Conservation (phyloP, 2,113 vertebrate species). For the Laticauda colubrina region DNA sequence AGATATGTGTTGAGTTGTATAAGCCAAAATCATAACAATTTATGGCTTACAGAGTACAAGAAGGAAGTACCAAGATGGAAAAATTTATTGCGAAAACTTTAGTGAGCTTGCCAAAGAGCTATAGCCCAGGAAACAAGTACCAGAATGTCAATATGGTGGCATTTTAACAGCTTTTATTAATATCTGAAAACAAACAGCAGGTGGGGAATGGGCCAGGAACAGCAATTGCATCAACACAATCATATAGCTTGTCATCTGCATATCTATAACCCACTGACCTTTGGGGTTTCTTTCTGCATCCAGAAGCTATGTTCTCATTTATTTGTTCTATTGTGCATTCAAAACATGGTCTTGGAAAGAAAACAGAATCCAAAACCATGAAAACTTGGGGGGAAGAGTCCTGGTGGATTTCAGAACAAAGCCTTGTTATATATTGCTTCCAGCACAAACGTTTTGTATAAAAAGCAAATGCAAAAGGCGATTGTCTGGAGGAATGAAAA, state of each 20-base stretch:
- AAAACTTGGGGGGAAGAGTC: background rate
- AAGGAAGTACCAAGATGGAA: background rate
- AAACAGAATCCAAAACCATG: constrained; percentile 17
- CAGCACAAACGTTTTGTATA: background rate
- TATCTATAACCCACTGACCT: constrained; percentile 52
- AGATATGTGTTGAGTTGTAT: background rate
- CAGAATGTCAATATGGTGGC: constrained; percentile 25
- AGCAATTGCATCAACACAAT: constrained; percentile 48
- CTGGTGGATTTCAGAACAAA: background rate
- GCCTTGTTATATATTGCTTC: constrained; percentile 8
- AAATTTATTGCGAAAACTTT: constrained; percentile 21
- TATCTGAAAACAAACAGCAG: constrained; percentile 20
- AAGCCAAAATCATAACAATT: background rate
- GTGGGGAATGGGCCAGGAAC: constrained; percentile 15
- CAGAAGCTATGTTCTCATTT: constrained; percentile 41
- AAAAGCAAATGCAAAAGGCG: constrained; percentile 45
- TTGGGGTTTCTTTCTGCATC: constrained; percentile 27
- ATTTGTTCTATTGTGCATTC: constrained; percentile 35
- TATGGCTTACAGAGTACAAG: background rate
- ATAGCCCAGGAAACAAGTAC: background rate
- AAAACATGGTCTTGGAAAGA: constrained; percentile 17
- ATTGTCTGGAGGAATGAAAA: constrained; percentile 64
- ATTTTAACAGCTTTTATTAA: constrained; percentile 39
- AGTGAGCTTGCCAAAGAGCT: constrained; percentile 16
- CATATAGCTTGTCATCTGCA: constrained; percentile 44